Evolutionary conservation across 2,797 vertebrate species (phyloP), one percentile per base, ranked within the genome.

Genomic region (Echeneis naucrates): DNA sequence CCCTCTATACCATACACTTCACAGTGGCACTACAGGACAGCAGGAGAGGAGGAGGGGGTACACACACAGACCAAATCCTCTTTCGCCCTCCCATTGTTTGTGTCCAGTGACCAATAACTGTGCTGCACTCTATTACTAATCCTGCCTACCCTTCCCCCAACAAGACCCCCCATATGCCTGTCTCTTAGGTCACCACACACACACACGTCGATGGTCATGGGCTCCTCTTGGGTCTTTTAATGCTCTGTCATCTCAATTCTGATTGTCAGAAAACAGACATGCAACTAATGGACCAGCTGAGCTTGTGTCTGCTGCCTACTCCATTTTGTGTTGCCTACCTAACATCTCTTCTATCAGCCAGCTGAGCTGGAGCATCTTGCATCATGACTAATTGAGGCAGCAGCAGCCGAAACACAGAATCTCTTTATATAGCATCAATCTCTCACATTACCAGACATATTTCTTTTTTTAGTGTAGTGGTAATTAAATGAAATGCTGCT

Each of bases 31-130:
- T 80, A 54, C 73, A 67, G 83, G 88, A 90, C 84, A 89, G 87
- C 77, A 85, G 85, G 85, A 71, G 85, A 57, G 84, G 85, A 80
- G 86, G 84, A 77, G 80, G 90, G 88, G 87, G 82, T 69, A 71
- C 50, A 16, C 76, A 69, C 75, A 77, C 66, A 87, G 52, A 86
- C 84, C 81, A 92, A 93, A 92, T 93, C 93, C 92, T 93, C 87
- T 92, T 92, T 87, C 88, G 86, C 88, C 92, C 88, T 91, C 90
- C 90, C 89, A 92, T 93, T 94, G 93, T 94, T 91, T 94, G 90
- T 82, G 88, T 92, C 89, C 91, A 91, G 87, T 92, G 92, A 93
- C 92, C 92, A 94, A 93, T 94, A 93, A 93, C 89, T 93, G 83
- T 83, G 84, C 82, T 40, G 83, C 84, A 90, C 91, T 81, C 84